Evolutionary conservation across 2,888 invertebrate genomes (phyloP).

Genomic region (Corythucha ciliata): DNA sequence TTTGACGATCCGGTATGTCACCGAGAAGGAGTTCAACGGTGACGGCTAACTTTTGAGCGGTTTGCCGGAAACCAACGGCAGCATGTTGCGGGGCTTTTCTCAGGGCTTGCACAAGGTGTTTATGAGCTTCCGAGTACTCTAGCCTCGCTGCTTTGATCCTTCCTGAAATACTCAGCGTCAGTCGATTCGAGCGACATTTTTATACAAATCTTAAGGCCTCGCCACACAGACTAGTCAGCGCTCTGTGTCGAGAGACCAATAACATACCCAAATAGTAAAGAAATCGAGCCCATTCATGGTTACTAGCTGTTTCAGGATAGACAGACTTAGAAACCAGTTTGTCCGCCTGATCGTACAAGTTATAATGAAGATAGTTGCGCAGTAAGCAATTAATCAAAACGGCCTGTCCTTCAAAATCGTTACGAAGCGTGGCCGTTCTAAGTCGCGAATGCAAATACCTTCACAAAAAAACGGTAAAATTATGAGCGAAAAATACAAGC

Average conservation of each 20-base stretch:
- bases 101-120: slow-evolving; percentile 87
- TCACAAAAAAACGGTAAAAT: background rate
- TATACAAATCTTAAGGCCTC: too few relatives aligned
- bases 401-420: slow-evolving; percentile 96
- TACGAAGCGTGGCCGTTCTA: slow-evolving; percentile 87
- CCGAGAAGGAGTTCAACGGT: slow-evolving; percentile 91
- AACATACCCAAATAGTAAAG: slow-evolving; percentile 69
- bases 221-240: too few relatives aligned
- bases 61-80: slow-evolving; percentile 97
- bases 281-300: slow-evolving; percentile 98
- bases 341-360: slow-evolving; percentile 93
- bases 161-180: too few relatives aligned
- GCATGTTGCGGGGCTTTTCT: slow-evolving; percentile 96
- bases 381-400: slow-evolving; percentile 91
- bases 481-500: too few relatives aligned
- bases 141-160: slow-evolving; percentile 96
- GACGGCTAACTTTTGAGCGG: slow-evolving; percentile 88
- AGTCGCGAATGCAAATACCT: slow-evolving; percentile 72
- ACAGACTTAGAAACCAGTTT: slow-evolving; percentile 94
- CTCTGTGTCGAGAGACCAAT: too few relatives aligned
- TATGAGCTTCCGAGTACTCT: slow-evolving; percentile 95
- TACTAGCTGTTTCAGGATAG: slow-evolving; percentile 93
- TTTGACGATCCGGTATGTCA: slow-evolving; percentile 93
- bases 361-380: slow-evolving; percentile 90
- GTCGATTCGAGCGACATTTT: too few relatives aligned